phyloP scores from a whole-genome alignment of 2,113 vertebrate species.

The Corythoichthys haematopterus region DNA sequence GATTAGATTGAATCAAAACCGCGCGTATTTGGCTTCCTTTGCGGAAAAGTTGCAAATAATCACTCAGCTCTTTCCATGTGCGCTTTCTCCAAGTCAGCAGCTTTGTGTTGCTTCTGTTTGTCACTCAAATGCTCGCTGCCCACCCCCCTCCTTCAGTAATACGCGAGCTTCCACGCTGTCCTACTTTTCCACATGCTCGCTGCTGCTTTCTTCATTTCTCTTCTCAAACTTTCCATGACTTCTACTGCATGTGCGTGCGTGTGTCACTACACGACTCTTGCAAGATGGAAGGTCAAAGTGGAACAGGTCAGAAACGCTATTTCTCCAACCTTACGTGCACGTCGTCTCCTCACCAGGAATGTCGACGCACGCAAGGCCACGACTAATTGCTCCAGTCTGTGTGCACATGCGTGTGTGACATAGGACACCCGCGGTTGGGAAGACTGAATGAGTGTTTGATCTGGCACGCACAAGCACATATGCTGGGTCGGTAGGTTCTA shows the following conservation, averaged over 20 bases:
- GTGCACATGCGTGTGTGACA: conserved; percentile 1
- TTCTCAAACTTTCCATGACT: neutral
- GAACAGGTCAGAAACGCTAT: neutral
- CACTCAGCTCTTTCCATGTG: neutral
- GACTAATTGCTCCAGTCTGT: conserved; percentile 6
- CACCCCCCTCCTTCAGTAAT: neutral
- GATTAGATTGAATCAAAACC: neutral
- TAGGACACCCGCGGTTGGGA: conserved; percentile 44
- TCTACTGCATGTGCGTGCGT: neutral
- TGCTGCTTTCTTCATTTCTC: neutral
- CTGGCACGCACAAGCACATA: conserved; percentile 16
- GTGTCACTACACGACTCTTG: neutral
- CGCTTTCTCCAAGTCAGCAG: neutral
- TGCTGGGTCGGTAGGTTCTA: neutral
- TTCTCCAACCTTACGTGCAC: neutral
- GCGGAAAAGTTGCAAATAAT: neutral
- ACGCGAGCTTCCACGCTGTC: neutral
- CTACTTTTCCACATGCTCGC: neutral
- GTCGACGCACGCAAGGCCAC: conserved; percentile 14
- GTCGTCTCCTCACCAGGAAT: neutral
- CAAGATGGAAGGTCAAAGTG: neutral
- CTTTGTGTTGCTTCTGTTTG: neutral
- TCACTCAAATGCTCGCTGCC: neutral
- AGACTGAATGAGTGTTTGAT: conserved; percentile 47
- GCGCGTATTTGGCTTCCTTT: neutral